Percentiles rank a stretch among this genome's conserved stretches.
Conservation (phyloP, 30 jellyfish, hydroid and myxozoan species). For the Phacellophora camtschatica region DNA sequence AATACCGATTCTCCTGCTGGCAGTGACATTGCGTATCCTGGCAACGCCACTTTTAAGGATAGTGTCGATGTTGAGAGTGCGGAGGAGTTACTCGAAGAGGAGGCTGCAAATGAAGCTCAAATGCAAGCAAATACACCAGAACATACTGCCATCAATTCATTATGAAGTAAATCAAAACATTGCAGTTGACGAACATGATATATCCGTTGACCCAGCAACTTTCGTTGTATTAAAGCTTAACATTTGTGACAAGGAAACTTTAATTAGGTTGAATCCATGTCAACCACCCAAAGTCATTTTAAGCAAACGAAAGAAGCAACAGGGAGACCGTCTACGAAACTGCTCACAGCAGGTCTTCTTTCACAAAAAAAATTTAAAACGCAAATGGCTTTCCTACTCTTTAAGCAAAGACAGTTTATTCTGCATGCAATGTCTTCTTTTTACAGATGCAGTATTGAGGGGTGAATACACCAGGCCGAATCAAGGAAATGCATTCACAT, state of each 20-base stretch:
- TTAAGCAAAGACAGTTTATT: conserved; percentile 1
- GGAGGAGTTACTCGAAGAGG: too few species aligned
- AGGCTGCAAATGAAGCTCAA: too few species aligned
- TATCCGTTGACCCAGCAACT: conserved; percentile 14
- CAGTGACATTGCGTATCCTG: too few species aligned
- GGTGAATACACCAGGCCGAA: not conserved
- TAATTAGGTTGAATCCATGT: conserved; percentile 5
- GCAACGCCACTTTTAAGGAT: too few species aligned
- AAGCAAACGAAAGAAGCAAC: conserved; percentile 3
- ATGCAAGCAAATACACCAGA: too few species aligned
- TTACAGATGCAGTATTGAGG: conserved; percentile 1
- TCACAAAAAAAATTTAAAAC: not conserved
- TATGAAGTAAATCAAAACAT: not conserved
- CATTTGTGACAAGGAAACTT: not conserved
- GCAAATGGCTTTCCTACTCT: conserved; percentile 22
- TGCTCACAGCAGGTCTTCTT: conserved; percentile 1
- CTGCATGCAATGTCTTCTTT: conserved; percentile 12
- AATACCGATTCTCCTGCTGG: not conserved
- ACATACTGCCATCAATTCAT: too few species aligned
- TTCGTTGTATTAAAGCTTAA: conserved; percentile 5
- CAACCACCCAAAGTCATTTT: conserved; percentile 1
- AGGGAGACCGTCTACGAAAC: conserved; percentile 1
- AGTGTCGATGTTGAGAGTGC: too few species aligned
- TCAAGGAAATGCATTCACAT: conserved; percentile 20
- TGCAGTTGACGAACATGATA: not conserved